A percentile compares a stretch with the other conserved stretches of the same genome.
Evolutionary conservation across 2,888 invertebrate genomes (phyloP).

Genomic region (Archips crataeganus): DNA sequence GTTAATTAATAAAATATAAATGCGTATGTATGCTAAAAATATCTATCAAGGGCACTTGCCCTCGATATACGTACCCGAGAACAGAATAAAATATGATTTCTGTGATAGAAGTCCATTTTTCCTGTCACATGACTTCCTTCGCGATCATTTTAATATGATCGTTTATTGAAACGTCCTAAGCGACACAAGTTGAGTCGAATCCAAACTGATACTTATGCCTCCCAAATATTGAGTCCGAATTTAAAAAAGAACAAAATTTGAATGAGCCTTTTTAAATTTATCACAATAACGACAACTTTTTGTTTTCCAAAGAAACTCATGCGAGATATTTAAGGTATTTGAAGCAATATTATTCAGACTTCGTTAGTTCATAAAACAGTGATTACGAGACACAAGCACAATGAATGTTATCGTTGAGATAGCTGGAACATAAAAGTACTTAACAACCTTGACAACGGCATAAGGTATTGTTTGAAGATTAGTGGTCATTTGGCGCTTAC

Average conservation of each 20-base stretch:
- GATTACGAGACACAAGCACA: constrained; percentile 3
- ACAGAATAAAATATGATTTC: neutral
- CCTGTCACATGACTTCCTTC: constrained; percentile 8
- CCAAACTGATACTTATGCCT: neutral
- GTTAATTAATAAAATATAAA: neutral
- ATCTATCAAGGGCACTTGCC: neutral
- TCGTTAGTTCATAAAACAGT: neutral
- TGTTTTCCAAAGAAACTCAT: neutral
- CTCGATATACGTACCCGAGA: neutral
- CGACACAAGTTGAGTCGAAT: neutral
- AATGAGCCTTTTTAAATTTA: neutral
- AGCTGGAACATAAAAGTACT: constrained; percentile 9
- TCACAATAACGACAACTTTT: neutral
- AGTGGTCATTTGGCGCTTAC: neutral
- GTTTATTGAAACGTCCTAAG: neutral
- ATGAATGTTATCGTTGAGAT: constrained; percentile 9
- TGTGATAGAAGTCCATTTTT: constrained; percentile 2
- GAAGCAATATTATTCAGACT: neutral
- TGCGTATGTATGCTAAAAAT: neutral
- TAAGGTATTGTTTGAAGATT: neutral
- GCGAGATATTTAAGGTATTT: neutral
- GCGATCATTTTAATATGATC: neutral
- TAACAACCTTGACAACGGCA: neutral
- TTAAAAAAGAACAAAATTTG: neutral
- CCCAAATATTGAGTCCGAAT: neutral